phyloP scores from a whole-genome alignment of 2,888 invertebrate genomes.

The Allolobophora icterica region DNA sequence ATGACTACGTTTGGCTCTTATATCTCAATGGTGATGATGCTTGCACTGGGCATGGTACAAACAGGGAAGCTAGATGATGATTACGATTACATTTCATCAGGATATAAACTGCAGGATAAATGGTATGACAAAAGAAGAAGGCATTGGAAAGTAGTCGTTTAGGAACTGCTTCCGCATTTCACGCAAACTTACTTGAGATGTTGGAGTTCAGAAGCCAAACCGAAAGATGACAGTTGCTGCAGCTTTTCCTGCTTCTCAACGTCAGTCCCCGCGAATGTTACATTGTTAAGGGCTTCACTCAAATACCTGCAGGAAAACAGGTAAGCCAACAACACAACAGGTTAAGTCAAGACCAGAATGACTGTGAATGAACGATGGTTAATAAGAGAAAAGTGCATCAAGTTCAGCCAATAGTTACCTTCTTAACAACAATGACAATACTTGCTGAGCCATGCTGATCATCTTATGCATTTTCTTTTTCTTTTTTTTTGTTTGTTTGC shows the following conservation, averaged over 20 bases:
- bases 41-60: no score
- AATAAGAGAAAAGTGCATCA: background rate
- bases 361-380: background rate
- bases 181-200: conserved; percentile 73
- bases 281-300: conserved; percentile 46
- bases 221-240: conserved; percentile 55
- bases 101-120: no score
- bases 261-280: conserved; percentile 36
- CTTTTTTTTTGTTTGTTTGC: no score
- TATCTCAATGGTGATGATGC: no score
- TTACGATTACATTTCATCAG: no score
- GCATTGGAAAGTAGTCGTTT: no score
- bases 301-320: conserved; percentile 44
- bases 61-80: no score
- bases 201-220: conserved; percentile 74
- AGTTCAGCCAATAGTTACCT: background rate
- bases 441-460: no score
- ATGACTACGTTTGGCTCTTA: no score
- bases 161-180: background rate
- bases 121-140: no score
- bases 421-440: background rate
- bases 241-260: conserved; percentile 46
- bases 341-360: background rate
- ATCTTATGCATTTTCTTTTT: no score
- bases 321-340: no score